phyloP scores from a whole-genome alignment of 2,113 vertebrate genomes.

The Recurvirostra avosetta region DNA sequence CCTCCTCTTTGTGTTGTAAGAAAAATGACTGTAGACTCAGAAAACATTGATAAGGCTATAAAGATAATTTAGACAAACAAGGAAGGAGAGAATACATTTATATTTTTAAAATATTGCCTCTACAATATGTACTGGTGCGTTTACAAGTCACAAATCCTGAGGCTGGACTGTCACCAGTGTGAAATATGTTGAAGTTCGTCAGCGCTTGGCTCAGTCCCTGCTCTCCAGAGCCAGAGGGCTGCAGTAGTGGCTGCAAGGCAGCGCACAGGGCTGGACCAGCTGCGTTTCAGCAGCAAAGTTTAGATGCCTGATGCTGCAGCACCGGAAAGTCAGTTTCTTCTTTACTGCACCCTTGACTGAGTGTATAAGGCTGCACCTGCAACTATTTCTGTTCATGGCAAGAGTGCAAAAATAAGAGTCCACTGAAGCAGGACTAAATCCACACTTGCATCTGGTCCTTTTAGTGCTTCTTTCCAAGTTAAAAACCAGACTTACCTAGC shows the following conservation, averaged over 20 bases:
- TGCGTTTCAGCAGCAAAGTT: not conserved
- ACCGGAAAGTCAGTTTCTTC: not conserved
- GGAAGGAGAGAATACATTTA: not conserved
- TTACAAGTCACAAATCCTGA: not conserved
- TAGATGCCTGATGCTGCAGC: not conserved
- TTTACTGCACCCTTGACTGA: not conserved
- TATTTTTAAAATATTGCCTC: not conserved
- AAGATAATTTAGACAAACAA: constrained; percentile 47
- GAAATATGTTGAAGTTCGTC: not conserved
- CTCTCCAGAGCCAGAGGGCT: not conserved
- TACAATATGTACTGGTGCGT: not conserved
- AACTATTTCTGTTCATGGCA: not conserved
- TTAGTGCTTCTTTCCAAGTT: not conserved
- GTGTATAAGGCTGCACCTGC: not conserved
- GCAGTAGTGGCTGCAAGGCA: not conserved
- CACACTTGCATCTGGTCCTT: not conserved
- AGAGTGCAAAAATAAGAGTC: not conserved
- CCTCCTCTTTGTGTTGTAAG: constrained; percentile 7
- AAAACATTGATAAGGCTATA: constrained; percentile 27
- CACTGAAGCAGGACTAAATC: not conserved
- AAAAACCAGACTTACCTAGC: not conserved
- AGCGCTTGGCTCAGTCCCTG: not conserved
- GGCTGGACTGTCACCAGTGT: not conserved
- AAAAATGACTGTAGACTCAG: constrained; percentile 25
- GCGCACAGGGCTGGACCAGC: not conserved